Percentiles rank a stretch among this genome's conserved stretches.
These are phyloP conservation scores for Craseonycteris thonglongyai DNA, from an alignment of 2,113 vertebrate species.

Conservation along the genomic window DNA sequence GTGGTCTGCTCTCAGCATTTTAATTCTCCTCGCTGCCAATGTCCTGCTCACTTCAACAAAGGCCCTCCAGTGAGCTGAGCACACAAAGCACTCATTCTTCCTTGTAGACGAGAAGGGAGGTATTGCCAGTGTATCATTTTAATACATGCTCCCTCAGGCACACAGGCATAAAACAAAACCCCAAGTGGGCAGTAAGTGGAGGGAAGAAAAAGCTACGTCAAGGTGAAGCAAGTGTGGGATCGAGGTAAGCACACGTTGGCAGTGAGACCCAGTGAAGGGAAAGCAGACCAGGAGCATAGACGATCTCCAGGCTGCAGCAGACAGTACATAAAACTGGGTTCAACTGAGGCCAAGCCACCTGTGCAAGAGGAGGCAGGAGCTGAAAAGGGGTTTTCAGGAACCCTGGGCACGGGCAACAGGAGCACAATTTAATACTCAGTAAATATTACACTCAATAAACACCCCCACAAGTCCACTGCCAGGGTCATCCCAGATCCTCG, in stretches of 20 bases:
- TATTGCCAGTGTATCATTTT: neutral
- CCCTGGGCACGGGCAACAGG: neutral
- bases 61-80: neutral
- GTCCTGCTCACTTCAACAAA: conserved; percentile 31
- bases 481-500: neutral
- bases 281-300: neutral
- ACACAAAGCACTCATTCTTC: conserved; percentile 26
- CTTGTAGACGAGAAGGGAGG: neutral
- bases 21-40: conserved; percentile 4
- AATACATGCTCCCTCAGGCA: neutral
- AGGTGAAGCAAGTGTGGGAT: neutral
- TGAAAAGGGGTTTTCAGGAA: neutral
- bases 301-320: neutral
- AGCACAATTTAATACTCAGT: neutral
- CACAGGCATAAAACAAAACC: neutral
- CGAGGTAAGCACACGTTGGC: neutral
- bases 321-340: neutral
- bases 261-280: neutral
- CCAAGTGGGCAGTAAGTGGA: neutral
- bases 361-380: neutral
- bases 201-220: neutral
- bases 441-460: neutral
- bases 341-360: neutral
- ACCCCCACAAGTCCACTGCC: neutral
- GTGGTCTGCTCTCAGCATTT: neutral